Base-by-base conservation (phyloP, 1,140 invertebrate genomes). In the Triops longicaudatus region DNA sequence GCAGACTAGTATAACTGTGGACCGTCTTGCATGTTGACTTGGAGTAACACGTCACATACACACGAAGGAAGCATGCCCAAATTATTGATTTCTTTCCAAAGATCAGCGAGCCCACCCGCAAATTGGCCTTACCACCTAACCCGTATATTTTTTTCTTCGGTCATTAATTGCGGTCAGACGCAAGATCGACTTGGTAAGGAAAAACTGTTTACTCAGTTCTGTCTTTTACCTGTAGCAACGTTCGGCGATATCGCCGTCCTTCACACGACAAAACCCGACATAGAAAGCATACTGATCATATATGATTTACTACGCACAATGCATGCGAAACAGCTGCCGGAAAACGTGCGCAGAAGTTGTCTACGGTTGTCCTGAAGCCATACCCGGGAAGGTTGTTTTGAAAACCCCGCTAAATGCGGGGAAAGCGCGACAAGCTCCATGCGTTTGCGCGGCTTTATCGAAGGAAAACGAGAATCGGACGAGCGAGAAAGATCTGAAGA, bases 371-470 rank as follows among this genome's bases (percentile, higher is more conserved):
- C 14, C 50, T 1, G 17, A 63, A 17, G 31, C 31, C 7, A 37
- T 4, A 37, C 31, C 31, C 43, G 5, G 3, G 43, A 63, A 17
- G 10, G 50, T 7, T 63, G 50, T 63, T n/a, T 63, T 63, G 50
- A 63, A 63, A 63, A 63, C 17, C 50, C 17, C 50, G 50, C 50
- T 22, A 14, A 63, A 63, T 63, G 50, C 50, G 14, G 50, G 50
- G 22, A 63, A 63, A 63, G 50, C 7, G 50, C 50, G 50, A 63
- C 50, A n/a, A 17, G 10, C 22, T 63, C 22, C 50, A 63, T 22
- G 50, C 50, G 50, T 63, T 63, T 63, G 50, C 50, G 50, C 50
- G 50, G 50, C 10, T 63, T 63, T 63, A 63, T 63, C 50, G 50
- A 63, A 63, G 50, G 50, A 63, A 63, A 63, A 63, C 50, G 50